These are phyloP conservation scores for Actinopyga echinites DNA, from an alignment of 53 echinoderm and acorn worm species.

Conservation along the genomic window DNA sequence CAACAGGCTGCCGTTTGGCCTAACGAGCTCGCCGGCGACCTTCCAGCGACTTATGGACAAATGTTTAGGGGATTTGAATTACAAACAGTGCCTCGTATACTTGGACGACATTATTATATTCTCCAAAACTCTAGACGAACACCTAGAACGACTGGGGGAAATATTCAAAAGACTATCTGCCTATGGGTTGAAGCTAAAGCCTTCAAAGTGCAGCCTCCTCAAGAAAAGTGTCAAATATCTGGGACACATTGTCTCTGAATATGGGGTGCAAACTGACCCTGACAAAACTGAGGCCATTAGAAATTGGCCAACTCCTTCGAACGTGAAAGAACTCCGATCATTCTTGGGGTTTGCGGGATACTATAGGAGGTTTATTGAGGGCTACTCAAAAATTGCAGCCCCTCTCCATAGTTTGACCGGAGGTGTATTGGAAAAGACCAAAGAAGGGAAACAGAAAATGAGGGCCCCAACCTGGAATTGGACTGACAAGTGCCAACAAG, in stretches of 20 bases:
- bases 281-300: slow-evolving; percentile 4
- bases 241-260: slow-evolving; percentile 33
- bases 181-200: slow-evolving; percentile 36
- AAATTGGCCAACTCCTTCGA: not conserved
- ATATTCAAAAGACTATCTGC: slow-evolving; percentile 6
- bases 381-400: slow-evolving; percentile 5
- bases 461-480: slow-evolving; percentile 6
- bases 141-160: not conserved
- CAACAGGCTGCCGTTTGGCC: slow-evolving; percentile 27
- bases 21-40: slow-evolving; percentile 3
- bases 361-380: not conserved
- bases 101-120: slow-evolving; percentile 44
- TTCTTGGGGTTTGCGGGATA: slow-evolving; percentile 39
- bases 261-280: slow-evolving; percentile 35
- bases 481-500: not conserved
- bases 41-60: slow-evolving; percentile 40
- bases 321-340: not conserved
- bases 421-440: not conserved
- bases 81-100: slow-evolving; percentile 37
- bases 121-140: slow-evolving; percentile 35
- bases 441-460: not conserved
- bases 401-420: not conserved
- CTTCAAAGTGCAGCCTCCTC: slow-evolving; percentile 15
- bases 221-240: not conserved
- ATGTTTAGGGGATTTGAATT: slow-evolving; percentile 33